phyloP scores from a whole-genome alignment of 2,113 vertebrate genomes.

The Hystrix brachyura region DNA sequence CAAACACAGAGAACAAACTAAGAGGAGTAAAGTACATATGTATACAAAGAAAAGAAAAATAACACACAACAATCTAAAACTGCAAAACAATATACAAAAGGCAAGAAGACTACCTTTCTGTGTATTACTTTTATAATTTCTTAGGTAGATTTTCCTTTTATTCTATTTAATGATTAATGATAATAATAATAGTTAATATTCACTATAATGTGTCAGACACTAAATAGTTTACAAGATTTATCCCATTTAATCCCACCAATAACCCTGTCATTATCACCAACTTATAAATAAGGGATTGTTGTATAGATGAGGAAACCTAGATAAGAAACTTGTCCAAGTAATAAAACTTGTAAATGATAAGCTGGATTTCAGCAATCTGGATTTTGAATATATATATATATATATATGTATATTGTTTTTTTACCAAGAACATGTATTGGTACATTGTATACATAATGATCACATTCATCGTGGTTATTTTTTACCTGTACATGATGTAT shows the following conservation, averaged over 20 bases:
- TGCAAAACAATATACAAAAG: background rate
- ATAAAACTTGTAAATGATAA: background rate
- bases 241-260: background rate
- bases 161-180: background rate
- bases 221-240: conserved; percentile 4
- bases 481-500: too few relatives aligned
- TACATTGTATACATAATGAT: too few relatives aligned
- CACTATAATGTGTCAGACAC: background rate
- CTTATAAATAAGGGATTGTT: background rate
- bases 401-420: too few relatives aligned
- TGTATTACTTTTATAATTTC: background rate
- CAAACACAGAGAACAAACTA: too few relatives aligned
- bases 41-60: background rate
- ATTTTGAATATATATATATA: background rate
- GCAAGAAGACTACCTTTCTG: background rate
- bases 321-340: background rate
- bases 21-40: too few relatives aligned
- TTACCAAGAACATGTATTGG: too few relatives aligned
- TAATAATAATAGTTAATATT: background rate
- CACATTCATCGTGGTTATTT: too few relatives aligned
- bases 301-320: background rate
- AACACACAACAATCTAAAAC: background rate
- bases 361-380: background rate
- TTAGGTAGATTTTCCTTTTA: background rate
- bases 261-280: background rate